Base-by-base conservation (phyloP, 2,113 vertebrate species). In the Bostrychus sinensis region DNA sequence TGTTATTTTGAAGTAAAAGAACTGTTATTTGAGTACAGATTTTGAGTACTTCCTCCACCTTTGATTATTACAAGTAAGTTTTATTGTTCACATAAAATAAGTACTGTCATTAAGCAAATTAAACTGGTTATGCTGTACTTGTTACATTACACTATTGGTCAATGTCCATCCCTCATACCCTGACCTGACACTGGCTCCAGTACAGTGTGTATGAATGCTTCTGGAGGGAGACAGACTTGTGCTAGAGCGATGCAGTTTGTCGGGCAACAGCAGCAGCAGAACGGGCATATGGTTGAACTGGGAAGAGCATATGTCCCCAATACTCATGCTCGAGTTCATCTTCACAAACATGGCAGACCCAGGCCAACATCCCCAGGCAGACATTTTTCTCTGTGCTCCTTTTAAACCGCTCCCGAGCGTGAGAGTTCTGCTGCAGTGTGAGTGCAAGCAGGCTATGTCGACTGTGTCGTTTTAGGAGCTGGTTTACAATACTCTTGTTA, bases 271-370 rank as follows among this genome's bases (percentile, higher is more conserved):
- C 68, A 59, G 83, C 70, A 81, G 78, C 80, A 78, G 78, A 78
- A 72, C 7, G 76, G 80, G 60, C 89, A 88, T 90, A 88, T 89
- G 88, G 86, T 67, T 75, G 68, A 83, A 83, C 81, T 70, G 79
- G 76, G 83, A 70, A 69, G 60, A 86, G 74, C 84, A 88, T 88
- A 85, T 84, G 74, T 82, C 81, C 70, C 68, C 78, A 50, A 81
- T 57, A 77, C 81, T 79, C 83, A 76, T 66, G 82, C 70, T 84
- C 28, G 11, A 84, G 67, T 83, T 75, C 77, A 25, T 80, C 72
- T 80, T 57, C 37, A 57, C 80, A 81, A 83, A 84, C 60, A 78
- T 61, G 74, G 67, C 76, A 76, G 65, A 75, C 65, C 56, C 60
- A 53, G 80, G 80, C 82, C 78, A 83, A 86, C 75, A 75, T 78